phyloP scores from a whole-genome alignment of 2,888 invertebrate species.

The Euclidia mi region DNA sequence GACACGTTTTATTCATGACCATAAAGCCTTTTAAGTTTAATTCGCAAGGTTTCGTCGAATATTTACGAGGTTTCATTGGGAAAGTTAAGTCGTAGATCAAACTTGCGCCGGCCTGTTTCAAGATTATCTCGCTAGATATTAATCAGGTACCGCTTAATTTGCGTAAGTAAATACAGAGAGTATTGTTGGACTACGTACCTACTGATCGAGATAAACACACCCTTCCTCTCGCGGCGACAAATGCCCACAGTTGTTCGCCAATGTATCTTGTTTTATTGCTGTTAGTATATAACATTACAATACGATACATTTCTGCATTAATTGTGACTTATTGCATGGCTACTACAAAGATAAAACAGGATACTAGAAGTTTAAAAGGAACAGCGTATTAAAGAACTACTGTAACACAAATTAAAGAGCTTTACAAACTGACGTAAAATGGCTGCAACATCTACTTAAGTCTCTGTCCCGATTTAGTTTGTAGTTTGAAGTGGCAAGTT shows the following conservation, averaged over 20 bases:
- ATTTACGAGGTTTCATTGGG: constrained; percentile 78
- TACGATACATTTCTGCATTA: neutral
- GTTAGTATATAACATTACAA: neutral
- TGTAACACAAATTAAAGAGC: too few species aligned
- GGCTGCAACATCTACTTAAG: constrained; percentile 14
- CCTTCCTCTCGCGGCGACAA: constrained; percentile 25
- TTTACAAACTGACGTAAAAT: too few species aligned
- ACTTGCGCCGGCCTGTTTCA: constrained; percentile 61
- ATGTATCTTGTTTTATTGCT: constrained; percentile 1
- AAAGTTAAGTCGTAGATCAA: constrained; percentile 79
- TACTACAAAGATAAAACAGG: too few species aligned
- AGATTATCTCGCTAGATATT: constrained; percentile 70
- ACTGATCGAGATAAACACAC: constrained; percentile 45
- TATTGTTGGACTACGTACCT: constrained; percentile 49
- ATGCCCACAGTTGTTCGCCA: constrained; percentile 27
- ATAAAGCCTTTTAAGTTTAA: constrained; percentile 73
- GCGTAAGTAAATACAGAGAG: constrained; percentile 55
- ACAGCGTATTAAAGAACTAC: too few species aligned
- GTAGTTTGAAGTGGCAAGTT: neutral
- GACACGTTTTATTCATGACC: constrained; percentile 76
- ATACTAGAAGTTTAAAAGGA: too few species aligned
- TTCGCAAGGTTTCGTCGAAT: constrained; percentile 65
- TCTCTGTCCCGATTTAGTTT: neutral
- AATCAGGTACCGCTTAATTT: constrained; percentile 65
- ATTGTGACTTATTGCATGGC: neutral